Percentiles rank a stretch among this genome's conserved stretches.
Evolutionary conservation across 2,888 invertebrate species (phyloP).

Genomic region (Cosmia trapezina): DNA sequence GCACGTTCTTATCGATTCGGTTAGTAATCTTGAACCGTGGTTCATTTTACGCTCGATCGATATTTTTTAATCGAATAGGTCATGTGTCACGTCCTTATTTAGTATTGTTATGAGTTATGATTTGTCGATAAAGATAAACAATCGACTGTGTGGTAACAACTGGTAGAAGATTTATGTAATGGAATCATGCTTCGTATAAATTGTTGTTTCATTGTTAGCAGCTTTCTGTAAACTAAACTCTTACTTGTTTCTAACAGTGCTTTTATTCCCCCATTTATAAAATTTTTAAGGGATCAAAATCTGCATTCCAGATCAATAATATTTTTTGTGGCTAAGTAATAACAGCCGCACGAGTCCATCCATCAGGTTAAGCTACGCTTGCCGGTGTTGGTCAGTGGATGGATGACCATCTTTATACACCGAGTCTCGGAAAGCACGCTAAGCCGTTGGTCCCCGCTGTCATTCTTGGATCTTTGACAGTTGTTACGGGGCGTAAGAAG

Average conservation of each 20-base stretch:
- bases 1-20: constrained; percentile 45
- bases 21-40: constrained; percentile 61
- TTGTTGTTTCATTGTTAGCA: neutral
- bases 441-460: no score
- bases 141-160: constrained; percentile 34
- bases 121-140: constrained; percentile 40
- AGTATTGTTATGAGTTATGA: constrained; percentile 55
- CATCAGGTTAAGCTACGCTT: no score
- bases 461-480: no score
- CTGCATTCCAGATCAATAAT: neutral
- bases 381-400: no score
- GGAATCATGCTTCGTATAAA: neutral
- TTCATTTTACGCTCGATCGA: constrained; percentile 51
- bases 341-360: no score
- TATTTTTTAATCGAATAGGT: constrained; percentile 57
- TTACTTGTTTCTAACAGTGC: neutral
- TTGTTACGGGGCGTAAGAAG: no score
- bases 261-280: neutral
- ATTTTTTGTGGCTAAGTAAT: no score
- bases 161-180: constrained; percentile 4
- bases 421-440: no score
- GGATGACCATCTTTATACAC: no score
- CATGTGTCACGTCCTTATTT: constrained; percentile 60
- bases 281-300: neutral
- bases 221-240: neutral